phyloP scores from a whole-genome alignment of 2,113 vertebrate species.

The Xiphophorus maculatus region DNA sequence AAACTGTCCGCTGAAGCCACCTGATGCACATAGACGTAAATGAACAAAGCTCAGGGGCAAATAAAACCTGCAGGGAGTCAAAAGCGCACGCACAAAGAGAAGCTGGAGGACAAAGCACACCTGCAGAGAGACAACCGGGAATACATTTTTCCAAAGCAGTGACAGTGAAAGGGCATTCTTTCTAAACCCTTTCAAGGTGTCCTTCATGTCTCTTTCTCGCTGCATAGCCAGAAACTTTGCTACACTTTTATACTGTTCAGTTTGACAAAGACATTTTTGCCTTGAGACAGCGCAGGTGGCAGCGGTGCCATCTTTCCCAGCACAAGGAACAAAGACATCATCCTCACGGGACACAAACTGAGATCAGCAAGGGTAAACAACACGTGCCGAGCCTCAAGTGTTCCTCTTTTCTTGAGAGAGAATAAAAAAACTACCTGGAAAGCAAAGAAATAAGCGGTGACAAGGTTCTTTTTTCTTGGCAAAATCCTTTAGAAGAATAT shows the following conservation, averaged over 20 bases:
- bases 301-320: constrained; percentile 11
- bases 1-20: constrained; percentile 48
- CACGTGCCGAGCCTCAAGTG: background rate
- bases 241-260: background rate
- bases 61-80: constrained; percentile 38
- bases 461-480: background rate
- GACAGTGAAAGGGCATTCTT: constrained; percentile 27
- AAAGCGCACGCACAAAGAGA: constrained; percentile 10
- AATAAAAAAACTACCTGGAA: constrained; percentile 2
- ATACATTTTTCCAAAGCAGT: constrained; percentile 12
- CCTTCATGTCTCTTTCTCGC: constrained; percentile 1
- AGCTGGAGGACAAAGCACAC: constrained; percentile 35
- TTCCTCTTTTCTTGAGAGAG: background rate
- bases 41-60: constrained; percentile 3
- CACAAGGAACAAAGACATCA: constrained; percentile 10
- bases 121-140: constrained; percentile 17
- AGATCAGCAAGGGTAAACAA: constrained; percentile 31
- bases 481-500: background rate
- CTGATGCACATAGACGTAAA: constrained; percentile 12
- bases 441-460: background rate
- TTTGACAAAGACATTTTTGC: constrained; percentile 26
- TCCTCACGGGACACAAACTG: constrained; percentile 1
- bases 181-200: constrained; percentile 30
- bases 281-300: constrained; percentile 18
- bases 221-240: constrained; percentile 13